Evolutionary conservation across 2,797 vertebrate species (phyloP).

Genomic region (Sebastes dallii): DNA sequence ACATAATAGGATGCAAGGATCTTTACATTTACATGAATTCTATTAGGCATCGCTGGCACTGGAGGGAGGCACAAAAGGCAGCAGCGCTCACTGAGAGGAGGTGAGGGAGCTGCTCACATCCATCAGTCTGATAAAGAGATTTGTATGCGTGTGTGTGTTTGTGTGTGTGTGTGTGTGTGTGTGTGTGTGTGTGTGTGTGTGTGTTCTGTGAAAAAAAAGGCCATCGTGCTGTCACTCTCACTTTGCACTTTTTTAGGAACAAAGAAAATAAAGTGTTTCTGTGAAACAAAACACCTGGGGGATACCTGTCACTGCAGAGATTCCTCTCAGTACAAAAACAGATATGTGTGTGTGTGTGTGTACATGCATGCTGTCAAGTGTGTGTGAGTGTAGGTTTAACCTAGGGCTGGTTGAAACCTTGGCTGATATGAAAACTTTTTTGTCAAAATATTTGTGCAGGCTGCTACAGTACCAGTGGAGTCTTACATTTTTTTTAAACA

Average conservation of each 20-base stretch:
- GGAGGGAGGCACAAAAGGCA: slow-evolving; percentile 71
- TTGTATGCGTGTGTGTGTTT: slow-evolving; percentile 41
- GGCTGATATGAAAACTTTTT: slow-evolving; percentile 49
- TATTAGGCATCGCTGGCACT: slow-evolving; percentile 68
- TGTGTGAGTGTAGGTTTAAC: slow-evolving; percentile 36
- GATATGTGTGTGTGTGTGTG: slow-evolving; percentile 15
- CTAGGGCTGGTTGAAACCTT: slow-evolving; percentile 52
- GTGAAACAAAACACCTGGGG: slow-evolving; percentile 69
- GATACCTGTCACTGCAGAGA: slow-evolving; percentile 71
- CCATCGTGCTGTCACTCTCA: slow-evolving; percentile 70
- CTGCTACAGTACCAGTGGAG: slow-evolving; percentile 18
- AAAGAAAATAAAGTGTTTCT: slow-evolving; percentile 73
- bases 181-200: slow-evolving; percentile 16
- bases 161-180: slow-evolving; percentile 13
- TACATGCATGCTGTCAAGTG: background rate
- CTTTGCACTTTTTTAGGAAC: slow-evolving; percentile 70
- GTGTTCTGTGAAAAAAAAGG: slow-evolving; percentile 47
- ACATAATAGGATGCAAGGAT: slow-evolving; percentile 83
- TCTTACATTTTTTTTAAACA: slow-evolving; percentile 19
- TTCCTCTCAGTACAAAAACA: slow-evolving; percentile 46
- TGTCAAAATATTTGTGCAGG: slow-evolving; percentile 53
- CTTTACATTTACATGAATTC: slow-evolving; percentile 83
- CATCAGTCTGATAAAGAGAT: slow-evolving; percentile 80
- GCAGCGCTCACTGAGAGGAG: slow-evolving; percentile 48
- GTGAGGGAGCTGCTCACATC: slow-evolving; percentile 68